phyloP scores from a whole-genome alignment of 2,113 vertebrate genomes.

The Ibidorhyncha struthersii region DNA sequence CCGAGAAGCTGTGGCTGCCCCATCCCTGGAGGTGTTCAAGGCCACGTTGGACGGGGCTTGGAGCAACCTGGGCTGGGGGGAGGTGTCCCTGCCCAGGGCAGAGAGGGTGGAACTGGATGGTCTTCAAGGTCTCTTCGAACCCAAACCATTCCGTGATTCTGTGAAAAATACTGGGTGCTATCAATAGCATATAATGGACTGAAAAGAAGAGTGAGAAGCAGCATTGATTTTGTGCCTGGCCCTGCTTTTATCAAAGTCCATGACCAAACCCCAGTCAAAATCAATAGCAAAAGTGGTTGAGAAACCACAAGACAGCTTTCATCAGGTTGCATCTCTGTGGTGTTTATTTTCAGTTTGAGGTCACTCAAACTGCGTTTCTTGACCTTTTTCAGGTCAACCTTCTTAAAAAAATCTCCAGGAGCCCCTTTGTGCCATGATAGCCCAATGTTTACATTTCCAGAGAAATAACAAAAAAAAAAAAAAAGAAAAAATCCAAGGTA shows the following conservation, averaged over 20 bases:
- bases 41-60: neutral
- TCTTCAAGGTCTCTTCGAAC: neutral
- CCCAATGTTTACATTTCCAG: neutral
- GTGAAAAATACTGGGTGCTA: neutral
- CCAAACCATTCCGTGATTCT: neutral
- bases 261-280: neutral
- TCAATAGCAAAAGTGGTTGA: slow-evolving; percentile 7
- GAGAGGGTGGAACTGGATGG: neutral
- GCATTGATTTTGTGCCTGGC: neutral
- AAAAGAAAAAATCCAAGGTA: neutral
- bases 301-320: neutral
- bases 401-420: neutral
- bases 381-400: neutral
- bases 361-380: neutral
- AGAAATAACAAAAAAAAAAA: neutral
- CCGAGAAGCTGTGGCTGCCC: neutral
- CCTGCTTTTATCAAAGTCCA: neutral
- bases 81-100: neutral
- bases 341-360: neutral
- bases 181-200: neutral
- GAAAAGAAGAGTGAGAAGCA: neutral
- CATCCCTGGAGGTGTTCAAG: neutral
- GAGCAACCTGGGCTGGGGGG: neutral
- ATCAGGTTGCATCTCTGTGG: neutral
- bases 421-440: neutral